Conservation (phyloP, 2,888 invertebrate genomes). For the Amblyteles armatorius region DNA sequence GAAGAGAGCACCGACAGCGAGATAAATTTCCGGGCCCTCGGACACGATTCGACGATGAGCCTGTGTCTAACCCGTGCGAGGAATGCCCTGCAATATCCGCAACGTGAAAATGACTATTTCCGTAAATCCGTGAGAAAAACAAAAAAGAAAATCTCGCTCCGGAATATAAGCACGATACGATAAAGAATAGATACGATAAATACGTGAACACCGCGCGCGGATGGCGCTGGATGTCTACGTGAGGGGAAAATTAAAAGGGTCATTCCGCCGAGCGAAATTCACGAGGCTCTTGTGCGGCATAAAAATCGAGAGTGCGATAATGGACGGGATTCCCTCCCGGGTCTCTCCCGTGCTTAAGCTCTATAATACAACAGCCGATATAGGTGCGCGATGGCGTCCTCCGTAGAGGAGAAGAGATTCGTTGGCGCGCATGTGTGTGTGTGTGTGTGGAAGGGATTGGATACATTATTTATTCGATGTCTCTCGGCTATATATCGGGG, state of each 20-base stretch:
- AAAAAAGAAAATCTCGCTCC: neutral
- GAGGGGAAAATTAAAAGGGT: constrained; percentile 55
- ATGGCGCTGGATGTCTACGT: constrained; percentile 48
- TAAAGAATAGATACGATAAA: constrained; percentile 12
- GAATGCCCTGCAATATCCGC: too few species aligned
- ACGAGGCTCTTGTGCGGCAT: constrained; percentile 48
- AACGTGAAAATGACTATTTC: too few species aligned
- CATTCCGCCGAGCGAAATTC: constrained; percentile 39
- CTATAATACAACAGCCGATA: neutral
- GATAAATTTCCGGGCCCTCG: too few species aligned
- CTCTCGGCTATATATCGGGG: constrained; percentile 39
- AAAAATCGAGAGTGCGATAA: constrained; percentile 63
- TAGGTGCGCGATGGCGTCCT: constrained; percentile 9
- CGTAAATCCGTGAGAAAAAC: too few species aligned
- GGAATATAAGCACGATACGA: neutral
- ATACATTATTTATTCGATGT: constrained; percentile 70
- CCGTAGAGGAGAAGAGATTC: neutral
- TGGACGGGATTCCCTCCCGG: constrained; percentile 43
- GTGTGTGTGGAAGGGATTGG: constrained; percentile 35
- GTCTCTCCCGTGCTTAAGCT: constrained; percentile 19
- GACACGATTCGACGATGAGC: too few species aligned
- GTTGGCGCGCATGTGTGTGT: neutral
- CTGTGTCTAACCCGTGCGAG: too few species aligned
- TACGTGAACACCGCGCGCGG: constrained; percentile 18
- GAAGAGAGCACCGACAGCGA: too few species aligned